A percentile compares a stretch with the other conserved stretches of the same genome.
Evolutionary conservation across 2,888 invertebrate species (phyloP).

Genomic region (Eristalis arbustorum): DNA sequence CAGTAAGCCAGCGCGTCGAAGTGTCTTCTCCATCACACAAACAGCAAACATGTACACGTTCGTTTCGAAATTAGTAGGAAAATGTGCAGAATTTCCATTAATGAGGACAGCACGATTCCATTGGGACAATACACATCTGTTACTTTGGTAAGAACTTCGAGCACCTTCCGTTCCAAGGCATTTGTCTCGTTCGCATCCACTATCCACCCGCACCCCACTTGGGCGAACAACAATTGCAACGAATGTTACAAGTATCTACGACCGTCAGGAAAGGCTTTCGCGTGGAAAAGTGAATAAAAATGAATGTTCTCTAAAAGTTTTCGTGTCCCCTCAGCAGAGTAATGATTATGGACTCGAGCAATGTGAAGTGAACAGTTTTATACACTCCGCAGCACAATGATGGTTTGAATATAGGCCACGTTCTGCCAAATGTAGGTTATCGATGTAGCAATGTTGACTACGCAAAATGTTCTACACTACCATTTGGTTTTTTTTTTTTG

Average conservation of each 20-base stretch:
- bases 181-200: neutral
- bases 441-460: constrained; percentile 54
- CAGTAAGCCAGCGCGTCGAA: neutral
- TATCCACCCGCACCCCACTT: neutral
- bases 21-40: neutral
- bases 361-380: constrained; percentile 7
- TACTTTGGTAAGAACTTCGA: neutral
- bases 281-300: neutral
- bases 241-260: neutral
- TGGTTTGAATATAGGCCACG: constrained; percentile 46
- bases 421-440: constrained; percentile 44
- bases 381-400: constrained; percentile 30
- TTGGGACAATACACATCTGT: neutral
- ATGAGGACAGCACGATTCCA: neutral
- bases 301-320: constrained; percentile 1
- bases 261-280: neutral
- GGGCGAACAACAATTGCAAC: neutral
- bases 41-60: neutral
- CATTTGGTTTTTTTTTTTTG: neutral
- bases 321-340: neutral
- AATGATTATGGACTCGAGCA: constrained; percentile 4
- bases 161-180: neutral
- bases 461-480: neutral
- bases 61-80: neutral
- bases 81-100: neutral